Conservation (phyloP, 2,113 vertebrate genomes). For the Sapayoa aenigma region DNA sequence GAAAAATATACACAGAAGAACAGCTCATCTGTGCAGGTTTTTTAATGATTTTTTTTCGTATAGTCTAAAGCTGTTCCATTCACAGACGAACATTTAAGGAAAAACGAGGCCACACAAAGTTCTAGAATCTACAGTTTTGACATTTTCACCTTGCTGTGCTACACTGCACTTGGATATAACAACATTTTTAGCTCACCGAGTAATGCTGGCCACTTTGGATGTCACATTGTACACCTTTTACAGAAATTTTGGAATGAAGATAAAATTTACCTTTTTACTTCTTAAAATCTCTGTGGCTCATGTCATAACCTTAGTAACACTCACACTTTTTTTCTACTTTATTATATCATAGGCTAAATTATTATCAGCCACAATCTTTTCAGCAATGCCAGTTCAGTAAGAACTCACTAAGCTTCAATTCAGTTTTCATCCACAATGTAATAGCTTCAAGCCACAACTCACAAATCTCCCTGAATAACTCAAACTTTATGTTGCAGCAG, state of each 20-base stretch:
- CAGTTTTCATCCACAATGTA: neutral
- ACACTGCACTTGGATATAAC: neutral
- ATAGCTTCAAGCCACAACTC: neutral
- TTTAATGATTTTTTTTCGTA: neutral
- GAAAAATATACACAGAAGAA: neutral
- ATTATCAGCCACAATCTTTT: neutral
- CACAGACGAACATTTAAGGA: neutral
- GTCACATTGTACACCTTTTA: neutral
- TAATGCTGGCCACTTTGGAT: neutral
- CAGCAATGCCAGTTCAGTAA: neutral
- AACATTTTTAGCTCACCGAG: neutral
- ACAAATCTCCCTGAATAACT: neutral
- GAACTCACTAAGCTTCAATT: neutral
- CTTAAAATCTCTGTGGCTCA: neutral
- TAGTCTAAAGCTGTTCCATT: neutral
- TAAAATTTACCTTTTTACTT: neutral
- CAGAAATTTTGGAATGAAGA: neutral
- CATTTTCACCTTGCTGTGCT: neutral
- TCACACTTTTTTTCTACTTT: neutral
- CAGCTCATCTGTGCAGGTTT: accelerated
- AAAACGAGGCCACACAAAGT: neutral
- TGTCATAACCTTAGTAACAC: neutral
- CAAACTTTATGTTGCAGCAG: neutral
- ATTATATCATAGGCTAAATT: neutral
- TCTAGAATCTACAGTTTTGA: neutral